Percentiles rank a stretch among this genome's conserved stretches.
These are phyloP conservation scores for Coenobita brevimanus DNA, from an alignment of 1,140 invertebrate species.

Conservation along the genomic window DNA sequence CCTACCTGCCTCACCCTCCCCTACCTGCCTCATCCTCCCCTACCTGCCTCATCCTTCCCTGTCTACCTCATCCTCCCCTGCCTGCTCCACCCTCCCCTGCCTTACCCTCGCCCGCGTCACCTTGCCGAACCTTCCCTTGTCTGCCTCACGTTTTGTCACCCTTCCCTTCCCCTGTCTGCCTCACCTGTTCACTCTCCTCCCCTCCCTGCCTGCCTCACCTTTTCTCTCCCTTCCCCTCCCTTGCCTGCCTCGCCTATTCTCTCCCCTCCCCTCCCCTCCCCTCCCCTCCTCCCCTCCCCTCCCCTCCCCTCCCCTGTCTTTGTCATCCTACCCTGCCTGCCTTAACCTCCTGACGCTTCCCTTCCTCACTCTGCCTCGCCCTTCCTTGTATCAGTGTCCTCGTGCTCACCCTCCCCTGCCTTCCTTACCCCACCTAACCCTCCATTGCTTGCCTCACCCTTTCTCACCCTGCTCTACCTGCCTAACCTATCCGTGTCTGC, in stretches of 20 bases:
- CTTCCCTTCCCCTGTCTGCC: not conserved
- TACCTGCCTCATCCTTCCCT: not conserved
- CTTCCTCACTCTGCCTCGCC: not conserved
- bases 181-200: not conserved
- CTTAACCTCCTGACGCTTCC: not conserved
- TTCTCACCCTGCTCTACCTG: no score
- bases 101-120: not conserved
- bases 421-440: not conserved
- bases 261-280: not conserved
- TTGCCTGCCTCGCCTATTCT: not conserved
- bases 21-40: not conserved
- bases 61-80: not conserved
- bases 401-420: not conserved
- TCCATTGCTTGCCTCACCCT: no score
- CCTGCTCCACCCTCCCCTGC: not conserved
- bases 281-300: not conserved
- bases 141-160: not conserved
- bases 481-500: no score
- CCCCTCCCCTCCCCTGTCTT: not conserved
- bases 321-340: not conserved
- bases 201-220: not conserved
- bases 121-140: not conserved
- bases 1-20: not conserved
- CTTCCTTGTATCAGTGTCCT: not conserved
- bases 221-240: not conserved